A percentile compares a stretch with the other conserved stretches of the same genome.
Evolutionary conservation across 2,888 invertebrate species (phyloP).

Genomic region (Tenthredo scrophulariae): DNA sequence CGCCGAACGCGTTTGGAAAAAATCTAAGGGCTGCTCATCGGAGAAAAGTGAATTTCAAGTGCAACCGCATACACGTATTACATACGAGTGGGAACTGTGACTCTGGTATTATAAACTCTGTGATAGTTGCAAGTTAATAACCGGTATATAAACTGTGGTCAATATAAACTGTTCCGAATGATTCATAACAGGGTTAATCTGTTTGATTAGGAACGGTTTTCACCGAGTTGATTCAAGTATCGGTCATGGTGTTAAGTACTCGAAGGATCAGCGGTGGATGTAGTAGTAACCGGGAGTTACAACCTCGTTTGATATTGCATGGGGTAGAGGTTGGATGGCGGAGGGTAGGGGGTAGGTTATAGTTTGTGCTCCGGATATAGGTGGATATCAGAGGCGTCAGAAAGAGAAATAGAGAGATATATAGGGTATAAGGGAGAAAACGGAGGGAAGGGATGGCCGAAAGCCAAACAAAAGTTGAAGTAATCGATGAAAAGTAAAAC

Average conservation of each 20-base stretch:
- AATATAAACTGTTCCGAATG: neutral
- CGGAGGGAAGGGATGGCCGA: constrained; percentile 24
- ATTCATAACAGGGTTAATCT: constrained; percentile 20
- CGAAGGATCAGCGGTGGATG: neutral
- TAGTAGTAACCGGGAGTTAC: neutral
- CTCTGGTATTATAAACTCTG: too few species aligned
- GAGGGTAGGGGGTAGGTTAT: neutral
- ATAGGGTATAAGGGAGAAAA: neutral
- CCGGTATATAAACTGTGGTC: neutral
- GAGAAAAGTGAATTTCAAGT: too few species aligned
- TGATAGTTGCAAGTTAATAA: too few species aligned
- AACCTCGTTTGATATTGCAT: neutral
- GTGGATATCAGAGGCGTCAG: neutral
- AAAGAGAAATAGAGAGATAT: neutral
- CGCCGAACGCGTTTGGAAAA: too few species aligned
- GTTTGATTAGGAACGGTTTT: constrained; percentile 41
- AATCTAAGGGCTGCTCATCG: too few species aligned
- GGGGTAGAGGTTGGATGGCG: neutral
- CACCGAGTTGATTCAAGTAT: constrained; percentile 19
- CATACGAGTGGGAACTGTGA: too few species aligned
- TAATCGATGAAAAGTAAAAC: constrained; percentile 40
- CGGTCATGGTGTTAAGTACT: constrained; percentile 23
- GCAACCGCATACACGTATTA: too few species aligned
- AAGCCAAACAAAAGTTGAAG: constrained; percentile 59
- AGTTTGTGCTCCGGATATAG: constrained; percentile 19